Percentiles rank a stretch among this genome's conserved stretches.
phyloP scores from a whole-genome alignment of 2,797 vertebrate species.

The Schizothorax lantsangensis region DNA sequence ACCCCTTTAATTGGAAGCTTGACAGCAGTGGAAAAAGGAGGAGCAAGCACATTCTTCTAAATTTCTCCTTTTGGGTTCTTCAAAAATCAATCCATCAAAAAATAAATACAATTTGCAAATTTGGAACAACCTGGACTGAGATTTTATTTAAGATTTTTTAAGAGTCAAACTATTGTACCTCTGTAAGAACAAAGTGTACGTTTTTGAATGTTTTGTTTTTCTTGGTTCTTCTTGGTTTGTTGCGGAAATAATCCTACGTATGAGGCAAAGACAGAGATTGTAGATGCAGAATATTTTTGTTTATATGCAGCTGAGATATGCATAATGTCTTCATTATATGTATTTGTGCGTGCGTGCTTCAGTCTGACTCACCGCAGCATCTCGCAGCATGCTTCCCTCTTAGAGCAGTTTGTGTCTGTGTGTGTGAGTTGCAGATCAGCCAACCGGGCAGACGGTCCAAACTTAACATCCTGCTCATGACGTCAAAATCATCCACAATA shows the following conservation, averaged over 20 bases:
- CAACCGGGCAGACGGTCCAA: not conserved
- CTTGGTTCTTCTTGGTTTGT: not conserved
- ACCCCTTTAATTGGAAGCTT: not conserved
- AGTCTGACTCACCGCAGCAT: conserved; percentile 35
- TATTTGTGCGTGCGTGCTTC: not conserved
- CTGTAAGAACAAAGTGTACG: not conserved
- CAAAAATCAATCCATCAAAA: not conserved
- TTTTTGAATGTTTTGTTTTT: not conserved
- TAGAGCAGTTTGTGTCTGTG: conserved; percentile 3
- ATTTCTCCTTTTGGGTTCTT: not conserved
- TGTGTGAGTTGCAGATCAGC: conserved; percentile 4
- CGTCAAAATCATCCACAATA: conserved; percentile 1
- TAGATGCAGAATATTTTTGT: not conserved
- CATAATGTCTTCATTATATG: not conserved
- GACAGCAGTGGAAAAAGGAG: not conserved
- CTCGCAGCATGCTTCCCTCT: conserved; percentile 15
- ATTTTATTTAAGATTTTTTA: not conserved
- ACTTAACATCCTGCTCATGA: conserved; percentile 13
- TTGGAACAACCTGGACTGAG: not conserved
- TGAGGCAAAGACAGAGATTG: not conserved
- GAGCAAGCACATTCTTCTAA: not conserved
- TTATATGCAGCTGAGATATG: not conserved
- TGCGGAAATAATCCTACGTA: not conserved
- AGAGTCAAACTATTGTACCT: not conserved
- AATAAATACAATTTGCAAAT: not conserved